Evolutionary conservation across 2,797 vertebrate species (phyloP).

Genomic region (Scolopax rusticola): DNA sequence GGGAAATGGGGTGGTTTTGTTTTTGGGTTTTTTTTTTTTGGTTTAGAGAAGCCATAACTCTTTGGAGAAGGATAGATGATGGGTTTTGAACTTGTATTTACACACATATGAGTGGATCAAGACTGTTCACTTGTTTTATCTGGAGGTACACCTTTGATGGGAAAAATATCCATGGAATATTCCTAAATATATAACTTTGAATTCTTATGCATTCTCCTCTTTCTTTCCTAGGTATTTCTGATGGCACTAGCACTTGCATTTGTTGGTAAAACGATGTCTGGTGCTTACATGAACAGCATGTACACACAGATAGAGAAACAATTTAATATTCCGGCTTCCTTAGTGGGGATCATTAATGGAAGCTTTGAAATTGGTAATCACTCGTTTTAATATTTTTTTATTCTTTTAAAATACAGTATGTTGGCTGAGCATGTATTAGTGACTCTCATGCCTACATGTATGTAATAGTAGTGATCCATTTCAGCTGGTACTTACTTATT

Average conservation of each 20-base stretch:
- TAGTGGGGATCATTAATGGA: constrained; percentile 89
- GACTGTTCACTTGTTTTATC: not conserved
- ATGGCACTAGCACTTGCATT: constrained; percentile 87
- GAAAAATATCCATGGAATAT: not conserved
- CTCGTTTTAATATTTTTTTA: not conserved
- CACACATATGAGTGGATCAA: not conserved
- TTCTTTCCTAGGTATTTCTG: constrained; percentile 85
- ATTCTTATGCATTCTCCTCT: not conserved
- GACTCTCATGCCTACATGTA: not conserved
- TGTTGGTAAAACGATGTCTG: constrained; percentile 88
- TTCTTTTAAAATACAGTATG: not conserved
- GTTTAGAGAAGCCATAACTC: not conserved
- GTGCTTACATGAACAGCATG: constrained; percentile 91
- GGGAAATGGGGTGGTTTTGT: not conserved
- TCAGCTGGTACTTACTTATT: not conserved
- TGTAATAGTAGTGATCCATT: not conserved
- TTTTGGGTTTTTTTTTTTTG: no score
- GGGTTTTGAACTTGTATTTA: not conserved
- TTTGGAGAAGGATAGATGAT: not conserved
- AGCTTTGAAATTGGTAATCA: constrained; percentile 93
- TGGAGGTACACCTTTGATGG: not conserved
- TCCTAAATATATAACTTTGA: not conserved
- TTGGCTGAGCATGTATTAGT: not conserved
- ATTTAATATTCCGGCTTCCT: constrained; percentile 89
- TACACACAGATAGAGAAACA: constrained; percentile 94